Base-by-base conservation (phyloP, 2,797 vertebrate species). In the Sebastes kiyomatsui region DNA sequence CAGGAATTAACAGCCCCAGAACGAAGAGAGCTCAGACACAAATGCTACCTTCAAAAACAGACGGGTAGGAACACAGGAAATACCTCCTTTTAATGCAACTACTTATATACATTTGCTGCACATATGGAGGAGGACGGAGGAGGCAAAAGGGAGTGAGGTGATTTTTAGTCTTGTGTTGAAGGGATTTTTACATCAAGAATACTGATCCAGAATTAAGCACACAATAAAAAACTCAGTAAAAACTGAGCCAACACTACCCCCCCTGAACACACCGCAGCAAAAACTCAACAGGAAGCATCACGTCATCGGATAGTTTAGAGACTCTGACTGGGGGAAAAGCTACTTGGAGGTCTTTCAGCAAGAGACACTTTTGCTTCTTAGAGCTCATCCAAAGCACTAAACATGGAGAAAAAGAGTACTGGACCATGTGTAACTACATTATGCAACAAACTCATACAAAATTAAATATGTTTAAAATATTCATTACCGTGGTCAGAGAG, bases 381-480 rank as follows among this genome's bases (percentile, higher is more conserved):
- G 38, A 75, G 56, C 22, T 75, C 10, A 67, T 42, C 79, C n/a
- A 61, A 65, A 83, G 28, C 32, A 42, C 38, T 33, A 28, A 80
- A 79, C 61, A 61, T 14, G 22, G 62, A 79, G 42, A 59, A 33
- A 49, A 62, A 61, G 25, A 69, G 58, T 2, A 42, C 5, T 42
- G 78, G 59, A 79, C 69, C 71, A 4, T 38, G 77, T 67, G 70
- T 73, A 58, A 83, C 83, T 88, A 85, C 80, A 84, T 90, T 86
- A 91, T 83, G 82, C 83, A 84, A 80, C 33, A 67, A 64, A 68
- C 56, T 79, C 23, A 71, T 87, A 1, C 83, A 85, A 72, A 35
- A 80, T 89, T 10, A 33, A 90, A 49, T 1, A 2, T 49, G 61
- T 75, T 72, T 90, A 1, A 90, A 88, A 86, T 67, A 88, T 92